Conservation (phyloP, 1,140 invertebrate genomes). For the Melanaphis sacchari region DNA sequence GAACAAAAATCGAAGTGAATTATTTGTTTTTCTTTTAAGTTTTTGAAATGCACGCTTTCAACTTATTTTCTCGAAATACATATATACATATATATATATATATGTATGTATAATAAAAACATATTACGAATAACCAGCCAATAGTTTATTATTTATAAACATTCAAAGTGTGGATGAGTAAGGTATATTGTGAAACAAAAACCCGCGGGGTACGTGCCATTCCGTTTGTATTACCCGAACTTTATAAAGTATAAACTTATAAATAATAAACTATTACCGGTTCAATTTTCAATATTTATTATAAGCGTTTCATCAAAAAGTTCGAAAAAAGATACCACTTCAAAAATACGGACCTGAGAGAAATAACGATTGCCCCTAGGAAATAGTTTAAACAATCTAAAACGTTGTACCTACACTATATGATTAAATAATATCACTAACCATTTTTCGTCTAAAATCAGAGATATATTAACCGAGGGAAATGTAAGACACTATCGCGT, state of each 20-base stretch:
- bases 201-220: not conserved
- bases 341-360: not conserved
- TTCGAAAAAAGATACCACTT: not conserved
- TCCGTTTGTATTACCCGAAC: not conserved
- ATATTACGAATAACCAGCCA: not conserved
- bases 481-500: not conserved
- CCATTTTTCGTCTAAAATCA: not conserved
- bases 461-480: not conserved
- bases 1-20: not conserved
- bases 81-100: no score
- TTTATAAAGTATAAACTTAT: not conserved
- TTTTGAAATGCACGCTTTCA: not conserved
- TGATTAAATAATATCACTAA: not conserved
- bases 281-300: constrained; percentile 17
- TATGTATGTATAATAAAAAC: no score
- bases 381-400: not conserved
- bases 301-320: constrained; percentile 7
- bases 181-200: not conserved
- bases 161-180: not conserved
- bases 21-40: not conserved
- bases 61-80: not conserved
- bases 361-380: not conserved
- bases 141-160: constrained; percentile 2
- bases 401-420: not conserved
- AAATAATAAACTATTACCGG: not conserved